These are phyloP conservation scores for Casuarius casuarius DNA, from an alignment of 2,113 vertebrate genomes.

Conservation along the genomic window DNA sequence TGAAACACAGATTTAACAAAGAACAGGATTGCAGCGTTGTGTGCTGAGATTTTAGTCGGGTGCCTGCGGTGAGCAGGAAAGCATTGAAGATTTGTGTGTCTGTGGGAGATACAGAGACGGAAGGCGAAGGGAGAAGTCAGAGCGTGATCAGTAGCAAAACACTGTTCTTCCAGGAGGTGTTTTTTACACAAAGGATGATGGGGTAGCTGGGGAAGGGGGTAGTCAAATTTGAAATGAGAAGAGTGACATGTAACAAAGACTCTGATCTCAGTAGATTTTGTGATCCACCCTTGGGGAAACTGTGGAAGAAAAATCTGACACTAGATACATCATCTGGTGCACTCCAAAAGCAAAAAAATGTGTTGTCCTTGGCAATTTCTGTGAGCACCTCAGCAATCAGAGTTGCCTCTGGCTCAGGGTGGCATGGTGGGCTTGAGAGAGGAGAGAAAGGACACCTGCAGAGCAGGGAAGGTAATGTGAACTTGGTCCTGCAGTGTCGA, in stretches of 20 bases:
- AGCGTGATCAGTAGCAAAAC: conserved; percentile 3
- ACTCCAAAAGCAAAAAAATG: background rate
- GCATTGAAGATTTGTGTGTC: background rate
- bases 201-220: background rate
- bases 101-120: background rate
- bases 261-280: background rate
- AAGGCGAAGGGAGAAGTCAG: background rate
- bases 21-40: accelerated
- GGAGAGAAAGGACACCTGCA: background rate
- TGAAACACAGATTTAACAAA: conserved; percentile 24
- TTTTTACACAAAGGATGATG: background rate
- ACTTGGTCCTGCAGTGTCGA: background rate
- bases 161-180: background rate
- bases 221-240: background rate
- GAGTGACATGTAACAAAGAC: background rate
- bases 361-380: background rate
- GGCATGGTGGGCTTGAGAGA: background rate
- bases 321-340: background rate
- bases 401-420: background rate
- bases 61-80: background rate
- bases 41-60: background rate
- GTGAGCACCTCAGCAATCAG: background rate
- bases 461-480: background rate
- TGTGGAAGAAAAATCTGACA: conserved; percentile 10
- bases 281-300: background rate